Base-by-base conservation (phyloP, 2,888 invertebrate species). In the Macrosiphum euphorbiae region DNA sequence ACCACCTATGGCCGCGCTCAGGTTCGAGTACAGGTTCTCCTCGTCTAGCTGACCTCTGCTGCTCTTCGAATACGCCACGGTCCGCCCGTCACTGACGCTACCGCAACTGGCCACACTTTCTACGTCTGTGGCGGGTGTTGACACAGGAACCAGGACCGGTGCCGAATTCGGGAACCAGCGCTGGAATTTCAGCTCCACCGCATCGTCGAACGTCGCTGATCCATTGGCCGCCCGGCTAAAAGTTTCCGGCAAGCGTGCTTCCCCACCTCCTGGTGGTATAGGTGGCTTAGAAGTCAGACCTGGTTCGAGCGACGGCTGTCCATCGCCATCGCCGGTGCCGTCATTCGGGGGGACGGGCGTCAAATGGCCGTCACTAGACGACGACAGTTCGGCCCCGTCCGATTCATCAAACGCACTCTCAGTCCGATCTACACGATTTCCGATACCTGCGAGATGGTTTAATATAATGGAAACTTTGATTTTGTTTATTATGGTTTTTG, bases 181-280 rank as follows among this genome's bases (percentile, higher is more conserved):
- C 91, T 95, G 95, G 92, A 95, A 95, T 94, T 95, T 95, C 16
- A 95, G 94, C 78, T 95, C 95, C n/a, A 95, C 95, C 26, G 95
- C 95, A 86, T 95, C 95, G 89, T 95, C 95, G n/a, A 95, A 94
- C 5, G 94, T 94, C 58, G 94, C 91, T 3, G 92, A 94, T 1
- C 78, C 78, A 2, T 78, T 67, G 0, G 61, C 84, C 44, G 35
- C 50, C 11, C 52, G 55, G 11, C 78, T 50, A 55, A 88, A 84
- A 24, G 35, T 50, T 16, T 67, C 67, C 67, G 44, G 55, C 28
- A 78, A 35, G 35, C 58, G 87, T 41, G 50, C 94, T 50, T 26
- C 89, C 24, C 94, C 26, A 94, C 94, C 3, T 8, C 78, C 78
- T 8, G 95, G 95, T 4, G 95, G 95, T 78, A 95, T 92, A 7